phyloP scores from a whole-genome alignment of 2,797 vertebrate species.

The Perdix hodgsoniae region DNA sequence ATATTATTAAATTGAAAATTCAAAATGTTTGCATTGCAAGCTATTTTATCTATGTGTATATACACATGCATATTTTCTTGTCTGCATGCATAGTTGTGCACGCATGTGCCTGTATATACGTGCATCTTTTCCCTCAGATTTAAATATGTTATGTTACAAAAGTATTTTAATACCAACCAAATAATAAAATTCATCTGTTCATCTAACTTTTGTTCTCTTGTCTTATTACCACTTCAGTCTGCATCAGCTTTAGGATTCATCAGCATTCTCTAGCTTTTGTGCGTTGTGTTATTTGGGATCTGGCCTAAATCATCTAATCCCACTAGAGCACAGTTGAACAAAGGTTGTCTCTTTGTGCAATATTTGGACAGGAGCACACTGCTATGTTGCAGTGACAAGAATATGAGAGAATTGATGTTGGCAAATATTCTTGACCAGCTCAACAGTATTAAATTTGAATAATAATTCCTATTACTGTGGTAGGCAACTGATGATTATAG shows the following conservation, averaged over 20 bases:
- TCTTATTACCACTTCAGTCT: neutral
- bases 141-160: neutral
- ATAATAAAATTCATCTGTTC: neutral
- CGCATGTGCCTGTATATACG: fast-evolving
- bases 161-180: neutral
- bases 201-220: neutral
- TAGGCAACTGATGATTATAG: neutral
- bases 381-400: neutral
- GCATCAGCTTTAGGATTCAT: neutral
- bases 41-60: neutral
- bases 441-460: neutral
- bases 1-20: neutral
- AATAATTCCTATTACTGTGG: neutral
- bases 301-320: neutral
- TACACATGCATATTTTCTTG: neutral
- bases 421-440: neutral
- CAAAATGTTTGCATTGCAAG: neutral
- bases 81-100: too few relatives aligned
- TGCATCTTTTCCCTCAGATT: neutral
- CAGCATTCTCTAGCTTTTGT: neutral
- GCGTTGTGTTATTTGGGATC: neutral
- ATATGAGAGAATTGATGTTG: neutral
- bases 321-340: neutral
- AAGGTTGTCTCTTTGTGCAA: neutral
- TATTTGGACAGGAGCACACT: neutral